Percentiles rank a stretch among this genome's conserved stretches.
These are phyloP conservation scores for Enteromius argenteus DNA, from an alignment of 2,797 vertebrate genomes.

Conservation along the genomic window DNA sequence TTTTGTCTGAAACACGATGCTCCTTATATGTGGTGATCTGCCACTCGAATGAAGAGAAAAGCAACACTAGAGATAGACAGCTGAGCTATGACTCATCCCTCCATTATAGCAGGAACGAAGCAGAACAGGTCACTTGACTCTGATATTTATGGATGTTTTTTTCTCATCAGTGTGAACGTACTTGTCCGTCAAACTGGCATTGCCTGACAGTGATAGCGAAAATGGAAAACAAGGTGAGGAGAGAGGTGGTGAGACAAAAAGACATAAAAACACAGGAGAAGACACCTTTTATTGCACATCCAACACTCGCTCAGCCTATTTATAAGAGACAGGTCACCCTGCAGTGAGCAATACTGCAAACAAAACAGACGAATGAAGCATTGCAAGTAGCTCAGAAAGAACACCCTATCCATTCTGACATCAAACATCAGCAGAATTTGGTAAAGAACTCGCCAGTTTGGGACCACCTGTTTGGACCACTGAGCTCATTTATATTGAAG, in stretches of 20 bases:
- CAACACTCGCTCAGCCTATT: background rate
- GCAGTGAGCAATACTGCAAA: background rate
- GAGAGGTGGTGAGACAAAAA: conserved; percentile 13
- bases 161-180: conserved; percentile 18
- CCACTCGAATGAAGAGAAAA: background rate
- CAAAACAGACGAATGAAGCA: background rate
- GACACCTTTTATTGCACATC: background rate
- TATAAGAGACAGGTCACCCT: conserved; percentile 12
- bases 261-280: conserved; percentile 16
- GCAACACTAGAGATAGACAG: conserved; percentile 40
- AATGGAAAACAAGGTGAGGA: conserved; percentile 21
- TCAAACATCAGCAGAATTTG: conserved; percentile 1
- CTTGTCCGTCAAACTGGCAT: conserved; percentile 20
- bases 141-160: conserved; percentile 49
- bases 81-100: conserved; percentile 42
- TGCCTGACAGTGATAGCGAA: background rate
- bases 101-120: conserved; percentile 46
- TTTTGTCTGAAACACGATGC: conserved; percentile 1
- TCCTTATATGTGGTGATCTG: conserved; percentile 6
- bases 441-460: background rate
- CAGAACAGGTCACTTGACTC: conserved; percentile 23
- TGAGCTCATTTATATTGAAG: background rate
- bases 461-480: background rate
- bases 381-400: background rate
- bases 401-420: background rate